These are phyloP conservation scores for Stomatorhinus walkeri DNA, from an alignment of 2,797 vertebrate genomes.

Conservation along the genomic window DNA sequence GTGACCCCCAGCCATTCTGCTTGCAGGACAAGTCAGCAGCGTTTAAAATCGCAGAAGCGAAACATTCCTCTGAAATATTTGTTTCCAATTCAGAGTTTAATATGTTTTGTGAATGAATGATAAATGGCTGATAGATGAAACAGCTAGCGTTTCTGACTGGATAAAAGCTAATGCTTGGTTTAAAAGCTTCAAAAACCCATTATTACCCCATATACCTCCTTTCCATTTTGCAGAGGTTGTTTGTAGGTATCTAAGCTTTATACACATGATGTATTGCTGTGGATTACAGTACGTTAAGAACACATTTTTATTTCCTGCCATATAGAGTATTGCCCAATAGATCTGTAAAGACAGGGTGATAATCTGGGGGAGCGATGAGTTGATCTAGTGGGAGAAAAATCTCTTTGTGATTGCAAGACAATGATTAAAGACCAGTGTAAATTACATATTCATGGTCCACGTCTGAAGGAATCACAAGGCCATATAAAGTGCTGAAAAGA, in stretches of 20 bases:
- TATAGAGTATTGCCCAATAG: background rate
- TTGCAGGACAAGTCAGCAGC: background rate
- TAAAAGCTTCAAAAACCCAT: background rate
- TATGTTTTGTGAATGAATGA: background rate
- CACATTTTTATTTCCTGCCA: background rate
- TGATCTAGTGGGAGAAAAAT: background rate
- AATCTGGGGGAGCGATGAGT: background rate
- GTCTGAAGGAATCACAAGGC: background rate
- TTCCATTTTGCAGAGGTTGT: background rate
- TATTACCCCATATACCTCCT: background rate
- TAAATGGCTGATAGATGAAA: background rate
- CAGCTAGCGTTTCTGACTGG: background rate
- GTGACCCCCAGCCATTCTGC: background rate
- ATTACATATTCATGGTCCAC: background rate
- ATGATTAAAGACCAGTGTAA: background rate
- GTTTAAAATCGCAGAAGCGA: background rate
- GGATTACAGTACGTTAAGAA: background rate
- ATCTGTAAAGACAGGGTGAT: background rate
- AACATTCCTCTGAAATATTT: background rate
- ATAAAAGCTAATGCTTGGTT: background rate
- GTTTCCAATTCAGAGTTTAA: background rate
- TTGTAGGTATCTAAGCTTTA: background rate
- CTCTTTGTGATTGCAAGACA: background rate
- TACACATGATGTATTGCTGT: background rate
- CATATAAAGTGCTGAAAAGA: background rate